A percentile compares a stretch with the other conserved stretches of the same genome.
phyloP scores from a whole-genome alignment of 2,113 vertebrate species.

The Sciurus niger region DNA sequence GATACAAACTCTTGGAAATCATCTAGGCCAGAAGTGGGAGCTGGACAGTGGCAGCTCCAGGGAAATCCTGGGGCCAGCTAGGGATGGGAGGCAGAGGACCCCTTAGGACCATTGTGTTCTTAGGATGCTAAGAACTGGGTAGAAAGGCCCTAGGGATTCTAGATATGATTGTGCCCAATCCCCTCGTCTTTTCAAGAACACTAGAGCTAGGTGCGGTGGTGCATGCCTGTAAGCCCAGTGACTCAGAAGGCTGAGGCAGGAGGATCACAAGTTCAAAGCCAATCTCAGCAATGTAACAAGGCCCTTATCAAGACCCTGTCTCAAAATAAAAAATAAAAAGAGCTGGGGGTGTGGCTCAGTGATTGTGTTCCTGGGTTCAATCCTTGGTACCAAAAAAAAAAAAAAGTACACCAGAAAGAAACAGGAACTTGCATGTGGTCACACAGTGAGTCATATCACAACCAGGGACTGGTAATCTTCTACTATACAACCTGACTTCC shows the following conservation, averaged over 20 bases:
- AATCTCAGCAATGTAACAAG: too few relatives aligned
- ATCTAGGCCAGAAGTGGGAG: background rate
- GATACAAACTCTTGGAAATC: constrained; percentile 37
- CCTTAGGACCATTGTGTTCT: background rate
- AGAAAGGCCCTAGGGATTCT: background rate
- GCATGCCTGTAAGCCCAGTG: too few relatives aligned
- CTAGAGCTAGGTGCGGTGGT: too few relatives aligned
- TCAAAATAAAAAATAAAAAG: too few relatives aligned
- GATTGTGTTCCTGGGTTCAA: too few relatives aligned
- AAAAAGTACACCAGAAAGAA: background rate
- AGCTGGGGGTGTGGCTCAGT: too few relatives aligned
- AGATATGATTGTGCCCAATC: background rate
- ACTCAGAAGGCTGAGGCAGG: too few relatives aligned
- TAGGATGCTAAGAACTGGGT: background rate
- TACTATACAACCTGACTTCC: background rate
- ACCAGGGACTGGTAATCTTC: background rate
- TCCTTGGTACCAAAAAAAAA: too few relatives aligned
- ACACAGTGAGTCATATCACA: constrained; percentile 26
- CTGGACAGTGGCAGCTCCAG: background rate
- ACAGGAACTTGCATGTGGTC: background rate
- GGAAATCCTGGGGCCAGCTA: background rate
- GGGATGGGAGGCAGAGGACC: background rate
- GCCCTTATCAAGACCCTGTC: too few relatives aligned
- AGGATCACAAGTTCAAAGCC: too few relatives aligned
- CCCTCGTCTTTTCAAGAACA: constrained; percentile 30